Evolutionary conservation across 1,140 invertebrate genomes (phyloP), one percentile per base, ranked within the genome.

Genomic region (Apis florea): DNA sequence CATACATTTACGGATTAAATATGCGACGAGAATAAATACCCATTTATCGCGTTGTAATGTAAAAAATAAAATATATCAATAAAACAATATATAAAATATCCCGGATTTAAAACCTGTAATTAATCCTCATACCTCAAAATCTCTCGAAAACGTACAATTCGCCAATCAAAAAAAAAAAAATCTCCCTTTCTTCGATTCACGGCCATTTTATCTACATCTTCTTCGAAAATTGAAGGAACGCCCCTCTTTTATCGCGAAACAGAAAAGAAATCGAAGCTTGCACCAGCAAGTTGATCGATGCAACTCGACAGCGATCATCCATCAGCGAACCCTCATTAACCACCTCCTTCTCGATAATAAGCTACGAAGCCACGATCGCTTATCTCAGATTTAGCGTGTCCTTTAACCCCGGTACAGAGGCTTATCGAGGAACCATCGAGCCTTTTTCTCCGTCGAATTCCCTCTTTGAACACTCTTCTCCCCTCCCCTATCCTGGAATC

Each of bases 311-410:
- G 64, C 51, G 51, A 83, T 81, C 85, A 88, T 90, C 87, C 82
- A 89, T 90, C 89, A 89, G 83, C 31, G 82, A 77, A 90, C 86
- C 86, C 80, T 90, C 88, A 88, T 91, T 91, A 90, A 90, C 85
- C 75, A 81, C 73, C 83, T 84, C 64, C 66, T n/a, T n/a, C n/a
- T 63, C 59, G 82, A 78, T 88, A 89, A 90, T 90, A 90, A 89
- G 90, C 71, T 76, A 79, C 85, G 81, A 85, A 84, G 69, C 85
- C 15, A 82, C 84, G 88, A 90, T 90, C 88, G 85, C 88, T 91
- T 91, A 91, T 91, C 89, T 85, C 69, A 61, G 71, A 61, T 77
- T 72, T 83, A 82, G 83, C 82, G 87, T 84, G 79, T 84, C 58
- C 83, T 87, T 11, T 77, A 51, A 68, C 77, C 74, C 70, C 26